Percentiles rank a stretch among this genome's conserved stretches.
These are phyloP conservation scores for Camelus dromedarius DNA, from an alignment of 2,113 vertebrate genomes.

Conservation along the genomic window DNA sequence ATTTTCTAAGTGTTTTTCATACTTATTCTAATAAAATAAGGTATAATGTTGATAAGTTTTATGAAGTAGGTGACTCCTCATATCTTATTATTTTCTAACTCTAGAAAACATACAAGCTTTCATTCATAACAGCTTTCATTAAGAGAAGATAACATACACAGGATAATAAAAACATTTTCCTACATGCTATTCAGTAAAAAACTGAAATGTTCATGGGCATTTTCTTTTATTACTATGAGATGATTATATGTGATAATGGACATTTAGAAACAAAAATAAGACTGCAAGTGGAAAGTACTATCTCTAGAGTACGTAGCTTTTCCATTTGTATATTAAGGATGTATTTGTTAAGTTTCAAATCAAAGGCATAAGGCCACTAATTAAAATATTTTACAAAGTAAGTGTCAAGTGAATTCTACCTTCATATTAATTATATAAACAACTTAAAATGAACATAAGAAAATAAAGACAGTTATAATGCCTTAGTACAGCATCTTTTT, in stretches of 20 bases:
- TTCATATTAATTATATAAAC: background rate
- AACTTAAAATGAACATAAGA: background rate
- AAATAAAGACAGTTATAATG: background rate
- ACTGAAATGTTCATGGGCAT: background rate
- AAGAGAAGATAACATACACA: background rate
- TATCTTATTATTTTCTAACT: background rate
- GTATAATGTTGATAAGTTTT: background rate
- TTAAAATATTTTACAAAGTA: slow-evolving; percentile 26
- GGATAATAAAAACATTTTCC: background rate
- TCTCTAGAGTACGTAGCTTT: background rate
- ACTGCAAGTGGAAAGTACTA: background rate
- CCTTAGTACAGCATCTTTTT: background rate
- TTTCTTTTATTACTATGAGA: slow-evolving; percentile 13
- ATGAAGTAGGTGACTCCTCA: background rate
- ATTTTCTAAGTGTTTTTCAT: background rate
- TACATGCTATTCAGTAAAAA: background rate
- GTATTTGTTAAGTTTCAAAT: background rate
- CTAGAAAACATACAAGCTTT: background rate
- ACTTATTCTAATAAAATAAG: background rate
- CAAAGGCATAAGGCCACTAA: background rate
- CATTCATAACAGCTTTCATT: background rate
- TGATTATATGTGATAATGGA: background rate
- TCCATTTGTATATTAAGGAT: background rate
- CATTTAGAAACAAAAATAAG: background rate
- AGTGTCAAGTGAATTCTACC: background rate